Base-by-base conservation (phyloP, 2,797 vertebrate species). In the Eleutherodactylus coqui region DNA sequence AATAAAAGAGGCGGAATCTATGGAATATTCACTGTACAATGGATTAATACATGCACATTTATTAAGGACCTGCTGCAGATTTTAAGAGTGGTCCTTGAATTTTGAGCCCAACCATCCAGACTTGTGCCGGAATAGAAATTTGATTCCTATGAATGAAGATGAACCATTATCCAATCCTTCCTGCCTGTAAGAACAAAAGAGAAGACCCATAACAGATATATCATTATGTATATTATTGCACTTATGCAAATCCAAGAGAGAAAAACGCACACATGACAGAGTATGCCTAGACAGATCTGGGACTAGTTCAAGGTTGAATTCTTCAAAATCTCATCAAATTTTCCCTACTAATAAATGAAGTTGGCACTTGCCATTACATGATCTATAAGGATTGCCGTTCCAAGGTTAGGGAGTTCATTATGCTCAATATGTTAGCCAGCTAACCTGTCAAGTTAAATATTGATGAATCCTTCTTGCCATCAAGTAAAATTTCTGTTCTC, bases 281-380 rank as follows among this genome's bases (percentile, higher is more conserved):
- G 24, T 9, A n/a, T 58, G 17, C 16, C 49, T 51, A 21, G 32
- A 11, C 19, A 70, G 5, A 19, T 69, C 64, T 38, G 19, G 17
- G 8, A 21, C 16, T 69, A 38, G 38, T 41, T 41, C 67, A 43
- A 70, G 36, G 36, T 70, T 43, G 67, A 24, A 41, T 24, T 13
- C 34, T 43, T 70, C 36, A 70, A 70, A 70, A 70, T 70, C 67
- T 70, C 67, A 70, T 69, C 64, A 43, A 5, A 14, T 70, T 70
- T 43, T 70, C 21, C 5, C 8, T n/a, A 17, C 8, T 41, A n/a
- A 70, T 7, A 41, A 70, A 70, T 70, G 10, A 70, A 41, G 67
- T 43, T 43, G 36, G 36, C 67, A 43, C 36, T 41, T n/a, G 10
- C 19, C 36, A 70, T 70, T 41, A 70, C 36, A 70, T 70, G 36